phyloP scores from a whole-genome alignment of 2,888 invertebrate genomes.

The Bhutanitis thaidina region DNA sequence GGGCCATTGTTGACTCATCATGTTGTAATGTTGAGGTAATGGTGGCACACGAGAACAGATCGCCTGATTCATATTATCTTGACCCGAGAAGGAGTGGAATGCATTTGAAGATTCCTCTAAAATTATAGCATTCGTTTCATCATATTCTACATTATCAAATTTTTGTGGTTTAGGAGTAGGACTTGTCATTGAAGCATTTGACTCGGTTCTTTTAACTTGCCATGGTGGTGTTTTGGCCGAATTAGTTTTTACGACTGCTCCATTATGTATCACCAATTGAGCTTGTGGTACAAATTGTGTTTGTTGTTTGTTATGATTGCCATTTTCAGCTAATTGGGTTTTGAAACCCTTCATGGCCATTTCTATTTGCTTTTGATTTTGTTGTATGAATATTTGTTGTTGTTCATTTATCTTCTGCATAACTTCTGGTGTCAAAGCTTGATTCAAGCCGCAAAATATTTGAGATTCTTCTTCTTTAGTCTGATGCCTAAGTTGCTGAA shows the following conservation, averaged over 20 bases:
- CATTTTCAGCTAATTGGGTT: conserved; percentile 55
- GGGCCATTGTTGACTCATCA: conserved; percentile 71
- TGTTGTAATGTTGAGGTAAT: conserved; percentile 82
- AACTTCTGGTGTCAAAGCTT: conserved; percentile 71
- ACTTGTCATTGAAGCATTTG: conserved; percentile 41
- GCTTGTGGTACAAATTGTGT: conserved; percentile 58
- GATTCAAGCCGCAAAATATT: conserved; percentile 68
- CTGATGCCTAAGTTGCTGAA: conserved; percentile 23
- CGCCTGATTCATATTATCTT: conserved; percentile 63
- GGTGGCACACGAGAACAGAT: conserved; percentile 86
- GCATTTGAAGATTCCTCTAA: conserved; percentile 59
- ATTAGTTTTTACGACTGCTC: conserved; percentile 71
- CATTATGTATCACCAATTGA: conserved; percentile 70
- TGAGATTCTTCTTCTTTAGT: conserved; percentile 64
- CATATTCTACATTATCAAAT: conserved; percentile 56
- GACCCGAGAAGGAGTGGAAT: conserved; percentile 52
- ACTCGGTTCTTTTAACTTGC: conserved; percentile 73
- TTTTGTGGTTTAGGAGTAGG: conserved; percentile 60
- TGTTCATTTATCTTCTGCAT: conserved; percentile 80
- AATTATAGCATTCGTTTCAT: conserved; percentile 53
- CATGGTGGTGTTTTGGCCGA: conserved; percentile 80
- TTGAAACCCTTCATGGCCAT: conserved; percentile 75
- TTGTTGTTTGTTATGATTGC: conserved; percentile 49
- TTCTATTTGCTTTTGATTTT: conserved; percentile 76
- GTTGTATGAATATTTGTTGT: conserved; percentile 78